phyloP scores from a whole-genome alignment of 2,113 vertebrate genomes.

The Nerophis ophidion region DNA sequence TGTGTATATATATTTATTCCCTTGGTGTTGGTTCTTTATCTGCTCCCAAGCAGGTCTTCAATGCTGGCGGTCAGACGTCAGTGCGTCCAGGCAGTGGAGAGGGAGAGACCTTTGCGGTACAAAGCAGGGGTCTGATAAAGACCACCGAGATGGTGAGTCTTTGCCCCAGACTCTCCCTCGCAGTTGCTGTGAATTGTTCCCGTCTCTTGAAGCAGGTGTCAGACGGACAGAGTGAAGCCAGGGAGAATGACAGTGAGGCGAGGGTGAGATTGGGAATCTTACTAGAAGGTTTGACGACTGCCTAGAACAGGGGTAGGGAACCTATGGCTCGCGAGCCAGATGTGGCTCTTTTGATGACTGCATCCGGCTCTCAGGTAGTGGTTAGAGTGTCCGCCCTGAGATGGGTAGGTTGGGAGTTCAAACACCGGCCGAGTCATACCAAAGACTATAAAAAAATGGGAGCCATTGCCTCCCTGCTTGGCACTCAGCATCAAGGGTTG shows the following conservation, averaged over 20 bases:
- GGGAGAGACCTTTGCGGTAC: constrained; percentile 63
- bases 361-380: no score
- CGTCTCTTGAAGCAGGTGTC: constrained; percentile 19
- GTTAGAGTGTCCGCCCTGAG: no score
- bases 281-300: constrained; percentile 14
- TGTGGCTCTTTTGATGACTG: no score
- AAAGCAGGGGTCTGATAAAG: constrained; percentile 55
- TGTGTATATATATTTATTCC: neutral
- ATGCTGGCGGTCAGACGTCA: constrained; percentile 60
- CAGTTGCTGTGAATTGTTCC: constrained; percentile 25
- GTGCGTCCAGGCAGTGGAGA: constrained; percentile 51
- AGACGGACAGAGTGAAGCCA: constrained; percentile 15
- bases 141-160: constrained; percentile 37
- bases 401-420: no score
- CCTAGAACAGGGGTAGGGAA: no score
- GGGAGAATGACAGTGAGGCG: constrained; percentile 11
- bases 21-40: constrained; percentile 26
- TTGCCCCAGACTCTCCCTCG: constrained; percentile 21
- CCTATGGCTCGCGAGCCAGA: no score
- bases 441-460: no score
- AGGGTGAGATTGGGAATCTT: constrained; percentile 10
- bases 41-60: constrained; percentile 24
- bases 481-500: no score
- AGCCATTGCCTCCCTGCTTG: no score
- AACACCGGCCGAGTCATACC: no score